A percentile compares a stretch with the other conserved stretches of the same genome.
phyloP scores from a whole-genome alignment of 2,888 invertebrate genomes.

The Aphidoletes aphidimyza region DNA sequence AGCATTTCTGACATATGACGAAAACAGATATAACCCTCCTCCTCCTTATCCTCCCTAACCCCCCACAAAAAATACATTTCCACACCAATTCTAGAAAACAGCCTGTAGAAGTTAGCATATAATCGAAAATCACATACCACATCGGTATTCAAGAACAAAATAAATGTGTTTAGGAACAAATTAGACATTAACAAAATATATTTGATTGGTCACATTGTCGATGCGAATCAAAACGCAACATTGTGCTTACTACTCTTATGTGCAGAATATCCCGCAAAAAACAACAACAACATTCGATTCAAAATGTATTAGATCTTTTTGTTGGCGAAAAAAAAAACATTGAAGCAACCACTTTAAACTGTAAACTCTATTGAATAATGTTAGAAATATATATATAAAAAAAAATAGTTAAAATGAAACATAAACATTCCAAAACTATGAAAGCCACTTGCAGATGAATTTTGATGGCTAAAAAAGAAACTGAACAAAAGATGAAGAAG shows the following conservation, averaged over 20 bases:
- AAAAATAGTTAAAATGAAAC: slow-evolving; percentile 29
- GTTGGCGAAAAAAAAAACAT: neutral
- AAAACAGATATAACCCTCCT: no score
- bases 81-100: neutral
- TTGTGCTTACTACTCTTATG: slow-evolving; percentile 22
- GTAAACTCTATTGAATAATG: slow-evolving; percentile 42
- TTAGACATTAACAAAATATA: neutral
- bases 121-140: neutral
- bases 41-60: no score
- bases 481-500: no score
- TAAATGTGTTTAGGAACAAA: slow-evolving; percentile 33
- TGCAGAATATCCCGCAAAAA: slow-evolving; percentile 26
- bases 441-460: neutral
- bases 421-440: neutral
- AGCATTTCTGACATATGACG: slow-evolving; percentile 20
- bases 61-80: no score
- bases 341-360: neutral
- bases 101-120: slow-evolving; percentile 2
- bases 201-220: neutral
- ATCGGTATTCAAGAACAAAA: neutral
- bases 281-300: neutral
- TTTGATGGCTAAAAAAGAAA: neutral
- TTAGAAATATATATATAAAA: slow-evolving; percentile 44
- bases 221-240: slow-evolving; percentile 1
- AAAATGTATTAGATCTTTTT: slow-evolving; percentile 1